Evolutionary conservation across 1,140 invertebrate species (phyloP), one percentile per base, ranked within the genome.

Genomic region (Heliconius hewitsoni): DNA sequence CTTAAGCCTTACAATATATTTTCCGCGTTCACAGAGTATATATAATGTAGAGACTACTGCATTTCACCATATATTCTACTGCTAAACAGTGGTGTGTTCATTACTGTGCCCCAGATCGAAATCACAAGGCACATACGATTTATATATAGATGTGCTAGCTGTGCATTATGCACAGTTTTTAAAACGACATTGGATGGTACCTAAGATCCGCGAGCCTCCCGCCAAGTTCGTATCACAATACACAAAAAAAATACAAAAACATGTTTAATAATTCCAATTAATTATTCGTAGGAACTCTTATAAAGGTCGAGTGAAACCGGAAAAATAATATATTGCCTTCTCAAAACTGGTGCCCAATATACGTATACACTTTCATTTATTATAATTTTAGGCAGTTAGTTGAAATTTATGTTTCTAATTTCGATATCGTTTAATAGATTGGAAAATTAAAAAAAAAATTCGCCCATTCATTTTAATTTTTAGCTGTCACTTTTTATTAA

Each of bases 401-500:
- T 39, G 37, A 4, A 72, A 72, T 72, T 72, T 72, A 72, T 42
- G n/a, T 72, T 72, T 72, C 71, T 42, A 72, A 72, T 39, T 39
- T 66, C 60, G 60, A 66, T 66, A 30, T 30, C 60, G 11, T 27
- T 30, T 66, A 66, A 66, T 30, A 30, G 23, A 66, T 27, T 66
- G 60, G 27, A 66, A 66, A 66, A 66, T 37, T 37, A 0, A 66
- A 66, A 66, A 66, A 66, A 16, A 11, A 30, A 30, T 16, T 66
- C 27, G 9, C 23, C 16, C 3, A 0, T 66, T 30, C 11, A 13
- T 30, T 16, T 30, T 66, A 66, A 23, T 23, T 23, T 23, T 23
- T 23, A 23, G 23, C n/a, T 27, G 23, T 66, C 57, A 27, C 3
- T 66, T 66, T 66, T 27, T 66, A 66, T 30, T 66, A 66, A 27